A percentile compares a stretch with the other conserved stretches of the same genome.
phyloP scores from a whole-genome alignment of 2,113 vertebrate genomes.

The Myrmophylax atrothorax region DNA sequence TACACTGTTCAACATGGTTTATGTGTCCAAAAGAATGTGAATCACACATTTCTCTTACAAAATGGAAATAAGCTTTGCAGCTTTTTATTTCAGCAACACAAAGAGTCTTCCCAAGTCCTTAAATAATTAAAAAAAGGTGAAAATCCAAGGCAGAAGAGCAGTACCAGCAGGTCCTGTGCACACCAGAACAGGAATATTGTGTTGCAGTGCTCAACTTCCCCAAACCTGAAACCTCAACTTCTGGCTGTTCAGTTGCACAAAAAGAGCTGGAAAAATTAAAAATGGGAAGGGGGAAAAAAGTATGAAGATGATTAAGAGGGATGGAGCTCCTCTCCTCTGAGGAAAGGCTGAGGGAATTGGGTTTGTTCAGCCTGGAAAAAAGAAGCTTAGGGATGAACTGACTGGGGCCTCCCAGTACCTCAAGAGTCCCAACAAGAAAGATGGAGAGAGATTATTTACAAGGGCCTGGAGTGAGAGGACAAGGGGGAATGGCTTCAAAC shows the following conservation, averaged over 20 bases:
- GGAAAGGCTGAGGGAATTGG: background rate
- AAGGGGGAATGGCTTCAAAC: background rate
- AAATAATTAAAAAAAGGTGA: background rate
- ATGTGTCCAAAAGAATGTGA: background rate
- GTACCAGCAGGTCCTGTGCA: background rate
- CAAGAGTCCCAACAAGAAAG: background rate
- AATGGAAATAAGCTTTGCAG: background rate
- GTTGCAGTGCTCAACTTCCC: background rate
- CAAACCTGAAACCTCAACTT: background rate
- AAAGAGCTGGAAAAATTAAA: background rate
- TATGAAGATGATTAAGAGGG: background rate
- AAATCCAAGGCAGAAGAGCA: background rate
- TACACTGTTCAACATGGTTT: rapidly evolving
- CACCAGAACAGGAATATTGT: background rate
- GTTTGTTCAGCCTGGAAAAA: background rate
- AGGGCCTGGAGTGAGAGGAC: background rate
- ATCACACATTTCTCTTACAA: background rate
- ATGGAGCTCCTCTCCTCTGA: background rate
- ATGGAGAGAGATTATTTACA: background rate
- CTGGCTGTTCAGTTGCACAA: background rate
- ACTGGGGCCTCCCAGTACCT: rapidly evolving
- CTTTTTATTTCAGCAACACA: background rate
- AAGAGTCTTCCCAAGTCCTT: background rate
- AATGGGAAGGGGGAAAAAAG: rapidly evolving
- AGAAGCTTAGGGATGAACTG: background rate